These are phyloP conservation scores for Rynchops niger DNA, from an alignment of 2,113 vertebrate genomes.

Conservation along the genomic window DNA sequence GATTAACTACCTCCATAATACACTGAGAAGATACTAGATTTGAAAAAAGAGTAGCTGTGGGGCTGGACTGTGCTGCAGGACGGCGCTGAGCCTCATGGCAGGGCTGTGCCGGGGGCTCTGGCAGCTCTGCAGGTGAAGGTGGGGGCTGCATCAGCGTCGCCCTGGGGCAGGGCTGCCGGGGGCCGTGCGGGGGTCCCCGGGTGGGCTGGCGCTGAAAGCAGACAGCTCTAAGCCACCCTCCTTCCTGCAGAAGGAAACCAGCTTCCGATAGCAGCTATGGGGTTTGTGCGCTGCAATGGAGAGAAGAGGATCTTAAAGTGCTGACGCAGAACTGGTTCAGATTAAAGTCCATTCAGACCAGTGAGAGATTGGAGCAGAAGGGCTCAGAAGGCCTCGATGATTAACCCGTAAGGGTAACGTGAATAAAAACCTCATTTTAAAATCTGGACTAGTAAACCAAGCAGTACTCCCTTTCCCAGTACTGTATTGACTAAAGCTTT, in stretches of 20 bases:
- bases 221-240: background rate
- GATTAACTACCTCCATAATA: too few species aligned
- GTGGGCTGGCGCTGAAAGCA: background rate
- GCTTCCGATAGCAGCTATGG: background rate
- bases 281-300: background rate
- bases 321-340: background rate
- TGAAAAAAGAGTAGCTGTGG: background rate
- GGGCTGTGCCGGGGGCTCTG: background rate
- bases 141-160: fast-evolving
- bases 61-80: background rate
- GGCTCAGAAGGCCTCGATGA: background rate
- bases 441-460: background rate
- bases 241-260: background rate
- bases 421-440: background rate
- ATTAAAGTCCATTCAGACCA: background rate
- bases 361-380: background rate
- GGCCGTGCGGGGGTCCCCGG: background rate
- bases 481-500: background rate
- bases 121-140: background rate
- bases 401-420: background rate
- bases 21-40: background rate
- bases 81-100: fast-evolving
- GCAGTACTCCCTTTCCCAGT: background rate
- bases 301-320: background rate
- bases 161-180: background rate